These are phyloP conservation scores for Leuctra nigra DNA, from an alignment of 2,888 invertebrate species.

Conservation along the genomic window DNA sequence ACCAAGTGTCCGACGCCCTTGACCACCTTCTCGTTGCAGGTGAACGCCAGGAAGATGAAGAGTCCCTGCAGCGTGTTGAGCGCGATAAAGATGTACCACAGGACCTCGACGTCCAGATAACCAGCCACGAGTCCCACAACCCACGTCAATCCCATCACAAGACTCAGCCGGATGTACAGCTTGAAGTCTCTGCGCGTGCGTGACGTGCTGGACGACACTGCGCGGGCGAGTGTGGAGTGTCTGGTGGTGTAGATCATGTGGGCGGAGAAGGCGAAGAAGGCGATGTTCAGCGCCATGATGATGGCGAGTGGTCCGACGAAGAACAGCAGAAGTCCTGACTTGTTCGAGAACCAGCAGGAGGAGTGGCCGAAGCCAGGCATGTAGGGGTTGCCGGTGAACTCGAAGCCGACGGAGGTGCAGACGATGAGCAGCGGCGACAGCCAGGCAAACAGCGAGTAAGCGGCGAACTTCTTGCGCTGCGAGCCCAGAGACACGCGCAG, in stretches of 20 bases:
- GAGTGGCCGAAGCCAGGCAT: conserved; percentile 38
- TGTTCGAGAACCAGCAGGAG: conserved; percentile 43
- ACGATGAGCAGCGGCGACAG: conserved; percentile 39
- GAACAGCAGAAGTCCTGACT: conserved; percentile 39
- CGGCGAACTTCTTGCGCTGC: conserved; percentile 38
- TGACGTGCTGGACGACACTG: conserved; percentile 20
- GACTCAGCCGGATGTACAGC: conserved; percentile 42
- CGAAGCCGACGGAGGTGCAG: conserved; percentile 37
- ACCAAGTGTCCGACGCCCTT: conserved; percentile 30
- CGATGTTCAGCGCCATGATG: conserved; percentile 40
- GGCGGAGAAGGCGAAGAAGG: conserved; percentile 40
- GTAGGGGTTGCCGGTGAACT: conserved; percentile 28
- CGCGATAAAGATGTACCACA: conserved; percentile 44
- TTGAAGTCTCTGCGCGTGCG: conserved; percentile 37
- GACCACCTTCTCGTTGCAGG: conserved; percentile 42
- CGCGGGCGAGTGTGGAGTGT: conserved; percentile 19
- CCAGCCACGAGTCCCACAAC: conserved; percentile 42
- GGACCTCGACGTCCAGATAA: conserved; percentile 36
- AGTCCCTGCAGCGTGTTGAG: conserved; percentile 45
- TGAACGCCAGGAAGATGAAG: conserved; percentile 45
- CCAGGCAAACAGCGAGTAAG: conserved; percentile 43
- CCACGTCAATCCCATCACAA: conserved; percentile 47
- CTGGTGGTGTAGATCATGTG: conserved; percentile 39
- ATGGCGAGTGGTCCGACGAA: conserved; percentile 44
- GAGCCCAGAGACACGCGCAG: conserved; percentile 37